phyloP scores from a whole-genome alignment of 2,797 vertebrate genomes.

The Tapirus indicus region DNA sequence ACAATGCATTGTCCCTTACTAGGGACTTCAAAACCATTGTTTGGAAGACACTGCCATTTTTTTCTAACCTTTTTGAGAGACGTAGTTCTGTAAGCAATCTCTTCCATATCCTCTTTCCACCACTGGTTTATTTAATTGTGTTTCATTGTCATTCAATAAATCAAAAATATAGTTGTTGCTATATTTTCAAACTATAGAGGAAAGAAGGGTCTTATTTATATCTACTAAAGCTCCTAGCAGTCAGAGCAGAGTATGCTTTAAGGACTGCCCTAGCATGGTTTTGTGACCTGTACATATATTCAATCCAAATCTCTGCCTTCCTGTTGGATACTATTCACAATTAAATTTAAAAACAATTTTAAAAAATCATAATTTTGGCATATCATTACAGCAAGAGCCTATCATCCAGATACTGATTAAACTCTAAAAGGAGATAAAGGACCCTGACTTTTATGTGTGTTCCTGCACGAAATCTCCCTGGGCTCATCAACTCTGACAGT shows the following conservation, averaged over 20 bases:
- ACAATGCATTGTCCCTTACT: constrained; percentile 62
- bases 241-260: background rate
- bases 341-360: constrained; percentile 13
- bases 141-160: constrained; percentile 28
- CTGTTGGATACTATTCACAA: background rate
- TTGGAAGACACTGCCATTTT: background rate
- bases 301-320: background rate
- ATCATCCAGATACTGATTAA: constrained; percentile 78
- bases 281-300: background rate
- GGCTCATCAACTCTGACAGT: constrained; percentile 86
- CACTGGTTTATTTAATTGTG: constrained; percentile 44
- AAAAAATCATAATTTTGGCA: background rate
- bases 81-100: constrained; percentile 23
- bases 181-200: constrained; percentile 38
- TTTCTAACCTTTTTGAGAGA: constrained; percentile 50
- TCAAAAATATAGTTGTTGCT: background rate
- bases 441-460: constrained; percentile 82
- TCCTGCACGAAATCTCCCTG: constrained; percentile 82
- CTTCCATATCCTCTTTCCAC: background rate
- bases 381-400: constrained; percentile 4
- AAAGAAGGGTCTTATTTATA: background rate
- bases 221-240: background rate
- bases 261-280: background rate
- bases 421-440: constrained; percentile 80
- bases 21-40: constrained; percentile 68